Conservation (phyloP, 2,888 invertebrate genomes). For the Tridacna crocea region DNA sequence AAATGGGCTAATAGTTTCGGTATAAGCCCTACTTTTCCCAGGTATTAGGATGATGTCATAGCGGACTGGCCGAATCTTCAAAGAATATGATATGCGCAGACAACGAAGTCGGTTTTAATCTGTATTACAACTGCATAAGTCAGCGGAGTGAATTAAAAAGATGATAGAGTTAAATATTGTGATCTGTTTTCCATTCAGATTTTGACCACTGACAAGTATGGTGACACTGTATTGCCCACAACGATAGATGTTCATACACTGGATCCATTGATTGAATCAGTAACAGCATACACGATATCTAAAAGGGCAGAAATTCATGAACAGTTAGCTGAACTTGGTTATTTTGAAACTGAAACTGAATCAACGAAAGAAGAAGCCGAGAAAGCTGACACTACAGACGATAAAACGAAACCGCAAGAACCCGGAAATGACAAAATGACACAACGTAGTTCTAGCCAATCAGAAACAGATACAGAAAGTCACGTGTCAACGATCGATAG, state of each 20-base stretch:
- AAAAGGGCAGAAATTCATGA: conserved; percentile 52
- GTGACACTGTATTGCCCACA: conserved; percentile 82
- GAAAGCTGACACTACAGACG: background rate
- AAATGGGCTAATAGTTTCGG: too few species aligned
- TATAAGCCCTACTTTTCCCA: too few species aligned
- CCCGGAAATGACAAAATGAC: background rate
- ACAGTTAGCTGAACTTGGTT: conserved; percentile 43
- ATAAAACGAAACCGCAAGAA: conserved; percentile 6
- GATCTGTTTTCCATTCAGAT: conserved; percentile 71
- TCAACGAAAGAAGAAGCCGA: conserved; percentile 15
- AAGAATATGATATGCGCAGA: too few species aligned
- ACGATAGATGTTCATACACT: conserved; percentile 83
- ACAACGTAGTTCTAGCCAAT: conserved; percentile 10
- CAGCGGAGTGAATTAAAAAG: too few species aligned
- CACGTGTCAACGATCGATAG: conserved; percentile 14
- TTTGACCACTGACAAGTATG: conserved; percentile 85
- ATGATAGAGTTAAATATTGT: background rate
- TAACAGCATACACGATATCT: conserved; percentile 54
- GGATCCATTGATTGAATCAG: conserved; percentile 67
- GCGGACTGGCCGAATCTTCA: too few species aligned
- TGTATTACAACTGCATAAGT: too few species aligned
- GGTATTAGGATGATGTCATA: too few species aligned
- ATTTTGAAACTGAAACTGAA: background rate
- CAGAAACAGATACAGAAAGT: conserved; percentile 15
- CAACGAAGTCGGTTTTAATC: too few species aligned